These are phyloP conservation scores for Ormyrus pomaceus DNA, from an alignment of 2,888 invertebrate species.

Conservation along the genomic window DNA sequence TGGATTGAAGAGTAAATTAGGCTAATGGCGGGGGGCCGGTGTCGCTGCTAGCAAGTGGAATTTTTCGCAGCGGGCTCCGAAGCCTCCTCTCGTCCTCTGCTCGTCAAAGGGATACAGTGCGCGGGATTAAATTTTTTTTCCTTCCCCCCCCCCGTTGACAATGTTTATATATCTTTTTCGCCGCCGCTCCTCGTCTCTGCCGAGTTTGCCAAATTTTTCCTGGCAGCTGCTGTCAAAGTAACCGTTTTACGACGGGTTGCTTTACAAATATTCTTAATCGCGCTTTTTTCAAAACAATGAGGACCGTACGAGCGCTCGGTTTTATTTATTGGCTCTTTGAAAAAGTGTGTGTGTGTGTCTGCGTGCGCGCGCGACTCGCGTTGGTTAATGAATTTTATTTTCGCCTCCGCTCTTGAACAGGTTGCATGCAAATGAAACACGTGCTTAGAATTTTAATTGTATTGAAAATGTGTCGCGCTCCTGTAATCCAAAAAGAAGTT, in stretches of 20 bases:
- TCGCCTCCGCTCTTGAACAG: conserved; percentile 24
- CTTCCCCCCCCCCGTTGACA: conserved; percentile 6
- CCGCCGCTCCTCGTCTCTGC: conserved; percentile 15
- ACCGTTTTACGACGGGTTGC: conserved; percentile 19
- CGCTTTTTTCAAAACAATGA: conserved; percentile 13
- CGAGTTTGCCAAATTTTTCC: conserved; percentile 44
- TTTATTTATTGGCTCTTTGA: not conserved
- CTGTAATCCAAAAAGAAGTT: conserved; percentile 11
- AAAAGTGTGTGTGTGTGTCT: not conserved
- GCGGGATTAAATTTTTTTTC: conserved; percentile 19
- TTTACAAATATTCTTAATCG: conserved; percentile 35
- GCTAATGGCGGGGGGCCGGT: conserved; percentile 24
- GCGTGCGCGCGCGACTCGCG: not conserved
- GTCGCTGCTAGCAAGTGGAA: not conserved
- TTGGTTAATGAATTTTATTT: conserved; percentile 51
- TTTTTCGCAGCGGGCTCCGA: not conserved
- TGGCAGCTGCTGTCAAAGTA: conserved; percentile 43
- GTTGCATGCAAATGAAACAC: conserved; percentile 54
- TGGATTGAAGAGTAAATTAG: conserved; percentile 45
- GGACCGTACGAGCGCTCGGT: not conserved
- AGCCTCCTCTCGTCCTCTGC: too few relatives aligned
- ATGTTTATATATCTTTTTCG: conserved; percentile 10
- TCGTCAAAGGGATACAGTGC: not conserved
- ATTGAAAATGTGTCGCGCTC: conserved; percentile 48
- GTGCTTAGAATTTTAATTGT: conserved; percentile 56